Base-by-base conservation (phyloP, 53 echinoderm and acorn worm genomes). In the Paracentrotus lividus region DNA sequence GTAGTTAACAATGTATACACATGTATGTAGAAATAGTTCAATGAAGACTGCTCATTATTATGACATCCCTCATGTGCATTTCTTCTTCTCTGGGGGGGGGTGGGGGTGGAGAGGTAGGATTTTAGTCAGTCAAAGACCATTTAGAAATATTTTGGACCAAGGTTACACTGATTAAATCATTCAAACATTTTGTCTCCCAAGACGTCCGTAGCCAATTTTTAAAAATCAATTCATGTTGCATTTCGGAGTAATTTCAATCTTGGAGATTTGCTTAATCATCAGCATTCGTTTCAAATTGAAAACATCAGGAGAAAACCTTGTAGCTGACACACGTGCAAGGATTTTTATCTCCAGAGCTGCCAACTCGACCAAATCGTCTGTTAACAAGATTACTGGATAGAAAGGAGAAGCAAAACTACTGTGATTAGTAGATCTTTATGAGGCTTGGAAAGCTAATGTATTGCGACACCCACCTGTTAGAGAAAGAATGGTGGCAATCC, bases 401-500 rank as follows among this genome's bases (percentile, higher is more conserved):
- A 64, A 58, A 89, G 42, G 60, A 64, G 89, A 89, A 86, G 18
- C 33, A 64, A n/a, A 89, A 59, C 42, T 59, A 89, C n/a, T n/a
- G 89, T 89, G 64, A 89, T 57, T 87, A 42, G 87, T 57, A 45
- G 65, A 55, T 86, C 57, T 40, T 20, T 58, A 60, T 89, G 89
- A 89, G 89, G 64, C 57, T 89, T 26, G 64, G 24, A 27, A 40
- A 60, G 34, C 42, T 24, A 89, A 89, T 89, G 34, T 89, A 42
- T 89, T 65, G 0, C 65, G 89, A 34, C 89, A 89, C n/a, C 89
- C 89, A 89, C 89, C 89, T 89, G 89, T 89, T 64, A 64, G 66
- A 89, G 40, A 52, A 20, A 61, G 64, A 56, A 60, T 24, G 32
- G 34, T 89, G n/a, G 42, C 9, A 13, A 34, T 64, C 55, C 36